A percentile compares a stretch with the other conserved stretches of the same genome.
phyloP scores from a whole-genome alignment of 2,113 vertebrate species.

The Oreochromis niloticus region DNA sequence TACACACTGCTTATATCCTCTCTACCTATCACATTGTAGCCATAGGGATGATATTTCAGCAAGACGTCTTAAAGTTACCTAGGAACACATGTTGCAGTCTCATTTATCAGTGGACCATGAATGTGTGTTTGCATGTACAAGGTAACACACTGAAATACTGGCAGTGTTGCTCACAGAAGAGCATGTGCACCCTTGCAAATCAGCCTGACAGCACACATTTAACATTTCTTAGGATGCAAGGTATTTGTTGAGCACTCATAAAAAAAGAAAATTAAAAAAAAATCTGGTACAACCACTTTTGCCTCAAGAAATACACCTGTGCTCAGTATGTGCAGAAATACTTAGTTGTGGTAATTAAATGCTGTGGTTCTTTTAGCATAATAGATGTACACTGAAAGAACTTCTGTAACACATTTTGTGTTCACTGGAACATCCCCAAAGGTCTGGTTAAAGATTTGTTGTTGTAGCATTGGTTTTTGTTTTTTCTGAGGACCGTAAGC shows the following conservation, averaged over 20 bases:
- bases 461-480: background rate
- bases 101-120: background rate
- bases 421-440: background rate
- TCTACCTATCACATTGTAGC: background rate
- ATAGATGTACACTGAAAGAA: background rate
- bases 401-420: background rate
- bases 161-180: background rate
- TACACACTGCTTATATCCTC: background rate
- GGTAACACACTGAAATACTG: background rate
- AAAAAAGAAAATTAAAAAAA: background rate
- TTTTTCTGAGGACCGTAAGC: background rate
- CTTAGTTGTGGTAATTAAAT: background rate
- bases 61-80: background rate
- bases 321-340: conserved; percentile 15
- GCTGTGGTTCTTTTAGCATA: background rate
- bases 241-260: background rate
- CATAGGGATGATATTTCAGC: background rate
- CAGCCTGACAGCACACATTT: background rate
- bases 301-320: conserved; percentile 24
- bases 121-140: background rate
- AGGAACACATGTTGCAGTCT: background rate
- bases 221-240: background rate
- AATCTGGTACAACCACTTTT: background rate
- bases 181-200: background rate
- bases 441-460: background rate